Percentiles rank a stretch among this genome's conserved stretches.
Evolutionary conservation across 2,888 invertebrate genomes (phyloP).

Genomic region (Alloplasta piceator): DNA sequence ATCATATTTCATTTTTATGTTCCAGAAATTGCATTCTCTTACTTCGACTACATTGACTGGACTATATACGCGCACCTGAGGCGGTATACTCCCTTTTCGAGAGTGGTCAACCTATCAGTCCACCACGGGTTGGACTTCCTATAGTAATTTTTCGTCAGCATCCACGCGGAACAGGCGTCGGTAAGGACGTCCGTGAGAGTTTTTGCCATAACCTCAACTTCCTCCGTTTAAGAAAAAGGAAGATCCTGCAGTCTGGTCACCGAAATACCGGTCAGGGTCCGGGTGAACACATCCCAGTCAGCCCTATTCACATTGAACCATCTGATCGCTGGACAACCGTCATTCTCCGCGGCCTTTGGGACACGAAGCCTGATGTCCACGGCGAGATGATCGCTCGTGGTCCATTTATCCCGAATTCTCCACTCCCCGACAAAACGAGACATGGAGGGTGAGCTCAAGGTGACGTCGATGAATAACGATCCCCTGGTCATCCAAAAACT

Average conservation of each 20-base stretch:
- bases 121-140: slow-evolving; percentile 67
- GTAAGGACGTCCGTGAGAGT: slow-evolving; percentile 48
- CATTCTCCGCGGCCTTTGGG: slow-evolving; percentile 6
- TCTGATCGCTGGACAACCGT: not conserved
- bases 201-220: slow-evolving; percentile 42
- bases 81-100: slow-evolving; percentile 26
- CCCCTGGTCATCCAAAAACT: slow-evolving; percentile 46
- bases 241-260: slow-evolving; percentile 35
- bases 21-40: no score
- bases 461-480: slow-evolving; percentile 61
- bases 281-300: slow-evolving; percentile 55
- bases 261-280: slow-evolving; percentile 28
- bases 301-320: slow-evolving; percentile 52
- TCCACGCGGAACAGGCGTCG: slow-evolving; percentile 46
- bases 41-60: no score
- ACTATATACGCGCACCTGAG: slow-evolving; percentile 38
- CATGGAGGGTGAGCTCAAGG: slow-evolving; percentile 44
- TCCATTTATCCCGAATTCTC: slow-evolving; percentile 43
- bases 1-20: no score
- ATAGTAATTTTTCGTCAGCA: slow-evolving; percentile 48
- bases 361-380: slow-evolving; percentile 31
- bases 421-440: slow-evolving; percentile 39
- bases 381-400: slow-evolving; percentile 44
- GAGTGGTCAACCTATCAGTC: slow-evolving; percentile 47
- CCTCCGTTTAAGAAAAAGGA: slow-evolving; percentile 17